These are phyloP conservation scores for Parambassis ranga DNA, from an alignment of 2,797 vertebrate species.

Conservation along the genomic window DNA sequence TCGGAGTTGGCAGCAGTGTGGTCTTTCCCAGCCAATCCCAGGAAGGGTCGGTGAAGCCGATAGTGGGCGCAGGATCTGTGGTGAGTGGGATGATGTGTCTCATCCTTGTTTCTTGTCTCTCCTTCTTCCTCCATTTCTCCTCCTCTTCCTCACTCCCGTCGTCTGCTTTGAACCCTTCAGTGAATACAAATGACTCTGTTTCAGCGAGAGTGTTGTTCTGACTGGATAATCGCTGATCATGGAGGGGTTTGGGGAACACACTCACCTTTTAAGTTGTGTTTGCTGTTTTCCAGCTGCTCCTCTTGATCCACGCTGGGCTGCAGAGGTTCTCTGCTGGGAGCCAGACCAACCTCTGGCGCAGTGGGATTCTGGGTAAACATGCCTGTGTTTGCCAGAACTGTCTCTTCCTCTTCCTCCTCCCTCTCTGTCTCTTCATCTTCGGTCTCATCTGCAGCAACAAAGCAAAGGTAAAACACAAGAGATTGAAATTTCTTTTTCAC, in stretches of 20 bases:
- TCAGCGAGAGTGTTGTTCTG: too few species aligned
- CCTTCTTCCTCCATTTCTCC: conserved; percentile 7
- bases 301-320: conserved; percentile 58
- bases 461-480: background rate
- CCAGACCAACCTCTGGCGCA: conserved; percentile 49
- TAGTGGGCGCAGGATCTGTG: conserved; percentile 46
- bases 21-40: conserved; percentile 62
- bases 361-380: conserved; percentile 64
- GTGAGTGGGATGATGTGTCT: conserved; percentile 56
- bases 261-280: conserved; percentile 12
- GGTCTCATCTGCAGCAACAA: conserved; percentile 24
- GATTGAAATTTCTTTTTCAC: background rate
- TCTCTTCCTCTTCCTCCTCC: conserved; percentile 34
- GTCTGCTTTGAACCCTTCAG: background rate
- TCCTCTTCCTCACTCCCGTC: conserved; percentile 41
- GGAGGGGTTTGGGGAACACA: background rate
- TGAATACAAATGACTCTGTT: background rate
- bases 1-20: conserved; percentile 35
- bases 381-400: conserved; percentile 1
- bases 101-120: conserved; percentile 5
- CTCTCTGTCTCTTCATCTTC: conserved; percentile 37
- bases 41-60: conserved; percentile 55
- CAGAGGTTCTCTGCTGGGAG: conserved; percentile 62
- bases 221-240: too few species aligned
- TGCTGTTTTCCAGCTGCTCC: background rate